Evolutionary conservation across 2,888 invertebrate genomes (phyloP), one percentile per base, ranked within the genome.

Genomic region (Meliscaeva auricollis): DNA sequence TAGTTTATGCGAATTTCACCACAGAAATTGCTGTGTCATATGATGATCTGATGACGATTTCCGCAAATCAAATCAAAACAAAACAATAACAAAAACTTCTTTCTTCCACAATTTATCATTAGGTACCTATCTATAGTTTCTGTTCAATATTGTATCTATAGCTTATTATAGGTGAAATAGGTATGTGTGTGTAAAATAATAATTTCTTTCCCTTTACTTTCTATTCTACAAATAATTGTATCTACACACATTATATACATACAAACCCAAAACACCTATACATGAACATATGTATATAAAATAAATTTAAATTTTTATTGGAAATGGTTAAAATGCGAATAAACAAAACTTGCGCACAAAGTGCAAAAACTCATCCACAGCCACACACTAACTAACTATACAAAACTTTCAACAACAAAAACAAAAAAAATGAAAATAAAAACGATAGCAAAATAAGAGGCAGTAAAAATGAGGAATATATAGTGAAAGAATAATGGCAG

Each of bases 311-410:
- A 13, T 58, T 58, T 58, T 41, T 17, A 72, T 62, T 41, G 15
- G 15, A 73, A 62, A 62, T 17, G 8, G 32, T 32, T 17, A 73
- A 35, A 74, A 64, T 35, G 32, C 38, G 15, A 75, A 80, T 26
- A 46, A 44, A 30, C 46, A 50, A 58, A 64, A 82, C 77, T 73
- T 82, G 77, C 77, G 77, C 78, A 72, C 60, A 77, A 66, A 72
- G 58, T 60, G 56, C 56, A 58, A 60, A n/a, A 64, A 64, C 30
- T 32, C 30, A n/a, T 66, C 32, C 35, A 48, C 20, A 35, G 35
- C 58, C 0, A 58, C 17, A 7, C 56, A 17, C 2, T 35, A 20
- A 17, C 35, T 11, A 15, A 17, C 8, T 3, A n/a, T n/a, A 15
- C 17, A 6, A 50, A 13, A 22, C 9, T 22, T 48, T 35, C 52